Percentiles rank a stretch among this genome's conserved stretches.
Evolutionary conservation across 2,888 invertebrate genomes (phyloP).

Genomic region (Orchesella flavescens): DNA sequence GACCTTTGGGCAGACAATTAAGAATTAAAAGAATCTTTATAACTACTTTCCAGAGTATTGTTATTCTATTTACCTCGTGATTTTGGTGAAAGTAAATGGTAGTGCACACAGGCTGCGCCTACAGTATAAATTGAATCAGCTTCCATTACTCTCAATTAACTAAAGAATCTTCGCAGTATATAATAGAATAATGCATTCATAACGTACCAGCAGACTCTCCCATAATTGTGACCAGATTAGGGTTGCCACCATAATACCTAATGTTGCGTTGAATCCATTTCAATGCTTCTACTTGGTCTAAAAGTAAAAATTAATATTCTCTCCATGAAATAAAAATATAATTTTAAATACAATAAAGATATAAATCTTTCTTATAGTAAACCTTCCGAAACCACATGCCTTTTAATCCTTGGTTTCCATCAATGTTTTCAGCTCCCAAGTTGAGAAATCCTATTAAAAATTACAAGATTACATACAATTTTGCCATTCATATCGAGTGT

Average conservation of each 20-base stretch:
- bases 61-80: slow-evolving; percentile 36
- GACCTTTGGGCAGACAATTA: slow-evolving; percentile 18
- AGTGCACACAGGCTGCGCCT: slow-evolving; percentile 36
- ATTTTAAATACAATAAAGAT: background rate
- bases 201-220: slow-evolving; percentile 34
- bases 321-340: no score
- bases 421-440: slow-evolving; percentile 43
- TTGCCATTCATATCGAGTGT: no score
- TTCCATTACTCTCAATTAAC: no score
- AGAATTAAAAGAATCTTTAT: background rate
- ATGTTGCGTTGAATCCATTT: slow-evolving; percentile 49
- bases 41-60: background rate
- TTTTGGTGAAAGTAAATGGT: slow-evolving; percentile 44
- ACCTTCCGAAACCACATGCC: no score
- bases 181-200: background rate
- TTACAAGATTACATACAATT: no score
- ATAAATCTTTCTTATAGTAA: background rate
- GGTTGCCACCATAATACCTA: slow-evolving; percentile 49
- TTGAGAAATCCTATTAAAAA: slow-evolving; percentile 64
- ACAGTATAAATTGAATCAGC: background rate
- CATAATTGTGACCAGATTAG: slow-evolving; percentile 51
- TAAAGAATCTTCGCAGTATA: background rate
- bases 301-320: no score
- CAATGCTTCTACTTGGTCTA: slow-evolving; percentile 49
- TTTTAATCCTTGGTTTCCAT: slow-evolving; percentile 53